Percentiles rank a stretch among this genome's conserved stretches.
Conservation (phyloP, 1,140 invertebrate species). For the Pseudomyrmex sp. region DNA sequence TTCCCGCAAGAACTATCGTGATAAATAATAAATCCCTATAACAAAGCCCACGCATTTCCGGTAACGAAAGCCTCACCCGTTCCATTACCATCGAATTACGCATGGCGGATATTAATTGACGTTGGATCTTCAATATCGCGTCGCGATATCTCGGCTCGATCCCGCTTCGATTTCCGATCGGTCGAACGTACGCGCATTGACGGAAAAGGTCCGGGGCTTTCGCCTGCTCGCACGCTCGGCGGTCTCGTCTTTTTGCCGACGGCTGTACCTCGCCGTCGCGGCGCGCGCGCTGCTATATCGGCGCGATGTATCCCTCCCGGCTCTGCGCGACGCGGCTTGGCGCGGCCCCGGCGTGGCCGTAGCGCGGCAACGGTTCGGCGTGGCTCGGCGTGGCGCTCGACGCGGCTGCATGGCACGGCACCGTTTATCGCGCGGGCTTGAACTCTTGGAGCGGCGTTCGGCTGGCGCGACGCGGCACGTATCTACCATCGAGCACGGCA, state of each 20-base stretch:
- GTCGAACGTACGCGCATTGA: slow-evolving; percentile 31
- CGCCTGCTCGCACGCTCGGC: slow-evolving; percentile 18
- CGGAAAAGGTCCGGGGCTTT: slow-evolving; percentile 26
- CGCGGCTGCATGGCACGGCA: slow-evolving; percentile 76
- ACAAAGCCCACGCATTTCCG: slow-evolving; percentile 36
- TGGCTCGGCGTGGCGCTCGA: slow-evolving; percentile 58
- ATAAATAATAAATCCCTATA: slow-evolving; percentile 54
- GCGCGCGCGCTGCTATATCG: not conserved
- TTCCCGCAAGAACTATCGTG: slow-evolving; percentile 14
- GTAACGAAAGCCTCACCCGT: slow-evolving; percentile 43
- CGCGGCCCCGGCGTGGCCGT: slow-evolving; percentile 1
- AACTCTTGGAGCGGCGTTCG: slow-evolving; percentile 74
- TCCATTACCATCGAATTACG: slow-evolving; percentile 60
- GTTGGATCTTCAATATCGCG: slow-evolving; percentile 57
- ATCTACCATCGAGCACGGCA: slow-evolving; percentile 83
- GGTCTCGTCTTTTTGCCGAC: slow-evolving; percentile 62
- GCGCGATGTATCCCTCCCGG: slow-evolving; percentile 41
- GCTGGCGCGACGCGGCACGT: slow-evolving; percentile 78
- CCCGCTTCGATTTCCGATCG: slow-evolving; percentile 55
- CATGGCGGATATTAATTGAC: slow-evolving; percentile 59
- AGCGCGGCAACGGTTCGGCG: not conserved
- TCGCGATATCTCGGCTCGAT: slow-evolving; percentile 45
- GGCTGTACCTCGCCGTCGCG: slow-evolving; percentile 56
- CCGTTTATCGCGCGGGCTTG: slow-evolving; percentile 81
- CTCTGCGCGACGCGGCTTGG: slow-evolving; percentile 11